Evolutionary conservation across 2,888 invertebrate genomes (phyloP), one percentile per base, ranked within the genome.

Genomic region (Coenonympha arcania): DNA sequence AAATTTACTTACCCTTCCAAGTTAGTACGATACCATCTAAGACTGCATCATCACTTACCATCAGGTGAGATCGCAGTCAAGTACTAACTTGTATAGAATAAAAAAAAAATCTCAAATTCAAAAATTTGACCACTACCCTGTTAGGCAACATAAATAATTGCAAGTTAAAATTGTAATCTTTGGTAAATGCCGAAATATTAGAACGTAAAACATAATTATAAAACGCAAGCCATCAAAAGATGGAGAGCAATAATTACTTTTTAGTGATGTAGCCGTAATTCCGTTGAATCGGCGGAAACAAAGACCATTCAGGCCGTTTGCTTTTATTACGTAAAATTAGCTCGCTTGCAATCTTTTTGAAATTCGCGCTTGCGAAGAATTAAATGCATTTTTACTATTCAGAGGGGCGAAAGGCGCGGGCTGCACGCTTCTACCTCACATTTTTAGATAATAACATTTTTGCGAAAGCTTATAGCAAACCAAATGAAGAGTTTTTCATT

Each of bases 291-390:
- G 31, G 50, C 42, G 50, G 47, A 56, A 58, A 57, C 57, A 56
- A 59, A 53, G 53, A 53, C 53, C 53, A 51, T 58, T 59, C 48
- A 52, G 44, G 42, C 48, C 52, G 50, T 57, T 60, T 52, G 50
- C 51, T 55, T 59, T 57, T 55, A 56, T 57, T 57, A 55, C 48
- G 49, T 45, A 48, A 54, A 60, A 58, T 60, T 59, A 59, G 57
- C 50, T 46, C 53, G 52, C 53, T 51, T 51, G 52, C 48, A 56
- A 57, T 58, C 52, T 58, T 61, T 59, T 59, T 58, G 43, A 43
- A 48, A 41, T 39, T 49, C 44, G 55, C 50, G 54, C 48, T 57
- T 55, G 34, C 53, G 43, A 52, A 50, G 56, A 57, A 59, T 56
- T 55, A 49, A 57, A 58, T 54, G 60, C 52, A 36, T 51, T 50